Evolutionary conservation across 2,888 invertebrate genomes (phyloP).

Genomic region (Halictus quadricinctus): DNA sequence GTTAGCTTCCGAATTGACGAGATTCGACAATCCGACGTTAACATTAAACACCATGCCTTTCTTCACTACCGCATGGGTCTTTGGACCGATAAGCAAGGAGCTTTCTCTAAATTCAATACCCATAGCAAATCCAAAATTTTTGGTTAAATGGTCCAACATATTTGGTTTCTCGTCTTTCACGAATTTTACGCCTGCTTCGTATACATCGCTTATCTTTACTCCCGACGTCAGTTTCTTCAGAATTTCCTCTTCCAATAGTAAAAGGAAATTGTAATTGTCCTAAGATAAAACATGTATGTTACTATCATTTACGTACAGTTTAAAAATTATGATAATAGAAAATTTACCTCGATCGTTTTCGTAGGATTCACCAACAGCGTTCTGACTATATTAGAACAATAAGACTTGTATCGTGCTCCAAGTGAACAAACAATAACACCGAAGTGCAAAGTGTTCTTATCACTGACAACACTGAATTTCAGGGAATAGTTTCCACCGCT

Average conservation of each 20-base stretch:
- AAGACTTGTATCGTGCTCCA: conserved; percentile 97
- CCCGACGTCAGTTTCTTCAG: conserved; percentile 92
- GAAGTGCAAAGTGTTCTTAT: conserved; percentile 97
- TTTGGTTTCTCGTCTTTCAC: conserved; percentile 94
- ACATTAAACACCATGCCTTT: conserved; percentile 99
- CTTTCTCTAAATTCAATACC: conserved; percentile 99
- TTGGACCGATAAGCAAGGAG: conserved; percentile 95
- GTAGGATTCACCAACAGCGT: conserved; percentile 98
- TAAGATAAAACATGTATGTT: conserved; percentile 80
- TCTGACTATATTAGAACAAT: conserved; percentile 98
- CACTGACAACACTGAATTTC: conserved; percentile 97
- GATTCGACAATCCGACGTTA: conserved; percentile 94
- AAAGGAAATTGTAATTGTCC: conserved; percentile 95
- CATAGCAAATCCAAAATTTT: conserved; percentile 98
- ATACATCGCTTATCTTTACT: conserved; percentile 92
- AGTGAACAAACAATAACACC: conserved; percentile 97
- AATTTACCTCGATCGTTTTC: conserved; percentile 84
- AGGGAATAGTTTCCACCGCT: conserved; percentile 99
- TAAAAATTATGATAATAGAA: not conserved
- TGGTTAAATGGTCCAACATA: conserved; percentile 94
- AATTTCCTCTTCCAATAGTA: conserved; percentile 95
- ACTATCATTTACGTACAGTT: not conserved
- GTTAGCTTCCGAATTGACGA: conserved; percentile 91
- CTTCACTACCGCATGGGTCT: conserved; percentile 90
- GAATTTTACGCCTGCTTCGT: conserved; percentile 90